Base-by-base conservation (phyloP, 2,797 vertebrate species). In the Hemibagrus guttatus region DNA sequence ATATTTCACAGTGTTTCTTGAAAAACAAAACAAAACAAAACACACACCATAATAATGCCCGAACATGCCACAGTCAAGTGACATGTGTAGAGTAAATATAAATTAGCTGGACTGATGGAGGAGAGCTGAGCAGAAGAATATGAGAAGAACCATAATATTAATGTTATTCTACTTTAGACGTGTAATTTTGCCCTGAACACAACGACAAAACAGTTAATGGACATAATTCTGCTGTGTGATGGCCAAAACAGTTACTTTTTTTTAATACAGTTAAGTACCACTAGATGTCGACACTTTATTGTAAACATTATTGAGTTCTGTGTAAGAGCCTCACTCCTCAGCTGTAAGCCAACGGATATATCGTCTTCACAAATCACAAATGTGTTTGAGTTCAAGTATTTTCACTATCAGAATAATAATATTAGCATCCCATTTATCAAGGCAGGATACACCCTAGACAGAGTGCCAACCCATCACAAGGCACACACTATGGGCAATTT, bases 241-340 rank as follows among this genome's bases (percentile, higher is more conserved):
- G 12, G 23, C 59, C 6, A 46, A 64, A 35, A 19, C 8, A 28
- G 9, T 28, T 54, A 31, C 8, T 16, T 58, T 79, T 59, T 31
- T 14, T 66, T 59, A n/a, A n/a, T 75, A 75, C 52, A 54, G 46
- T 19, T 17, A 63, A 14, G 2, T 35, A 66, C 63, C 81, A 68
- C 81, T 83, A 83, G 81, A 83, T 83, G 81, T 68, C 81, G 63
- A 68, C 81, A 66, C n/a, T 68, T 66, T 35, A 83, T 83, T 56
- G 28, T 35, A 83, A 52, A 68, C 42, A 28, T 19, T 63, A 46
- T 81, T 63, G 28, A 80, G 31, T 80, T 61, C 31, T 4, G 2
- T 4, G 19, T 59, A 39, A 58, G 8, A 80, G 21, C n/a, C 31
- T 81, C 21, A 16, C 39, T 63, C 6, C 23, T 46, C 58, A 63